Evolutionary conservation across 2,888 invertebrate species (phyloP), one percentile per base, ranked within the genome.

Genomic region (Ectobius pallidus): DNA sequence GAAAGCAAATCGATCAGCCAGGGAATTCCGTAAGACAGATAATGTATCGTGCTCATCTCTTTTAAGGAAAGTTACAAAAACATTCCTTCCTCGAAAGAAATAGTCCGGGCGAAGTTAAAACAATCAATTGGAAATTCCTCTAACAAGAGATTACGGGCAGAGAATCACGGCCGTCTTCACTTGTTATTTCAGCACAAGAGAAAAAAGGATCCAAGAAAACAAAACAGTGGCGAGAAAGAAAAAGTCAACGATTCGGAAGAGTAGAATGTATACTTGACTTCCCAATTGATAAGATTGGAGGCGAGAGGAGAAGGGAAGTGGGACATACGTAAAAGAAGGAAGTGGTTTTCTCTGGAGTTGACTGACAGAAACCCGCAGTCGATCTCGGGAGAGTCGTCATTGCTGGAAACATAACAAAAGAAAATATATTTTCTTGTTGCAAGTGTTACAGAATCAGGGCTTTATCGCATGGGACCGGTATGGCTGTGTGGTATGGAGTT

Each of bases 321-420:
- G 20, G 9, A 52, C 18, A 52, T 52, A 52, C 52, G 22, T 20
- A 22, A 6, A 22, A 22, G 20, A 18, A 14, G 4, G 22, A 18
- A 22, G 3, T 14, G 52, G 22, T n/a, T n/a, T n/a, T n/a, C n/a
- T n/a, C n/a, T n/a, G 52, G n/a, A 14, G 52, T 46, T 52, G 52
- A 52, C 52, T 52, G 52, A 52, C 52, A 52, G 52, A 52, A n/a
- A n/a, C 46, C 18, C n/a, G 46, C 3, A n/a, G 3, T 46, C 11
- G 46, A 9, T 39, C 46, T 14, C 46, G 3, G n/a, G 46, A 22
- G 52, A 52, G 52, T 22, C 52, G 52, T 52, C 52, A 52, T 18
- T 52, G 52, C 4, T 20, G 52, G 52, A 52, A 52, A 52, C 52
- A 22, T 52, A 52, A 52, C 52, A 52, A 52, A 52, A 52, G 20